Evolutionary conservation across 64 coral and sea anemone genomes (phyloP).

Genomic region (Porites australiensis): DNA sequence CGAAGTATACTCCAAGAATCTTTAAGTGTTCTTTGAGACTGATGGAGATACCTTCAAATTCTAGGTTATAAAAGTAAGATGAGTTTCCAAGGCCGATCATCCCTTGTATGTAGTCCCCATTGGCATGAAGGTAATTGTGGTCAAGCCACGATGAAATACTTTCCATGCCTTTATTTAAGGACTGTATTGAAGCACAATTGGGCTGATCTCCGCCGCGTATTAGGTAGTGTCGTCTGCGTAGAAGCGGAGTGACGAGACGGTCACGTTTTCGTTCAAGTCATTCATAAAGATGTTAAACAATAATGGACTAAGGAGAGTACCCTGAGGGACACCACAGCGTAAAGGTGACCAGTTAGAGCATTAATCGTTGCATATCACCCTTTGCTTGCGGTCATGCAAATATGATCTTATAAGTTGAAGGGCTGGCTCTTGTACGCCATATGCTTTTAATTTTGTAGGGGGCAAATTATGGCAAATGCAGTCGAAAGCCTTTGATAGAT

Average conservation of each 20-base stretch:
- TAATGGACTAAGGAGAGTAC: constrained; percentile 25
- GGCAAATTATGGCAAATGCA: constrained; percentile 28
- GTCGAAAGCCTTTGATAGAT: constrained; percentile 61
- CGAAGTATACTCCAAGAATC: constrained; percentile 10
- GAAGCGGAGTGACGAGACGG: constrained; percentile 27
- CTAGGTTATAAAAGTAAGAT: no score
- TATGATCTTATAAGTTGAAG: constrained; percentile 51
- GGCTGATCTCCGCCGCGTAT: background rate
- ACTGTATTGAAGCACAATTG: constrained; percentile 4
- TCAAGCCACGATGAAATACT: no score
- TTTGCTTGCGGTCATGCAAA: constrained; percentile 36
- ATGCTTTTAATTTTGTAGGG: constrained; percentile 18
- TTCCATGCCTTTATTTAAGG: no score
- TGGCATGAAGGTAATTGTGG: no score
- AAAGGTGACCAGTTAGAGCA: constrained; percentile 44
- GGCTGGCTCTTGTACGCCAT: background rate
- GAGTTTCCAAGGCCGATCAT: no score
- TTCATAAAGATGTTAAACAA: background rate
- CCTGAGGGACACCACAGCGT: constrained; percentile 48
- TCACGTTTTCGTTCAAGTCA: constrained; percentile 4
- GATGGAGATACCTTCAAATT: no score
- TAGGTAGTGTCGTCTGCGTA: constrained; percentile 50
- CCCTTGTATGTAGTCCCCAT: no score
- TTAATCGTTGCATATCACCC: constrained; percentile 52
- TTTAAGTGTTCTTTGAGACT: background rate